Conservation (phyloP, 2,113 vertebrate genomes). For the Felis chaus region DNA sequence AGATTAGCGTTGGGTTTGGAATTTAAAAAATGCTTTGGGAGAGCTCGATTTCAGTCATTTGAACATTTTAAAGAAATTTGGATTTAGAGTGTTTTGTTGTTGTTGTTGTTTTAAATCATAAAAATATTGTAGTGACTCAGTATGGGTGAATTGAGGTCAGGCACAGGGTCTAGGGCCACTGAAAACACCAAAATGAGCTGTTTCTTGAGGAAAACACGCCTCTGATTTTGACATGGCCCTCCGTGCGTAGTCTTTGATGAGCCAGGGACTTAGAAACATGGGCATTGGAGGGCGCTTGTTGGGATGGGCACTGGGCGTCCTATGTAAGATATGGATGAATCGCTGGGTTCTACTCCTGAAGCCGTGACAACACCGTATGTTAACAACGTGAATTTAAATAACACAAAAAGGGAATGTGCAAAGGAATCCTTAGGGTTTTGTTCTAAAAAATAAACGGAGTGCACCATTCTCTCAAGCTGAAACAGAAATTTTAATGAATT, state of each 20-base stretch:
- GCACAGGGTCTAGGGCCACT: not conserved
- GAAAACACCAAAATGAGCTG: not conserved
- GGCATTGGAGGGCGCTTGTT: no score
- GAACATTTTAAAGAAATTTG: not conserved
- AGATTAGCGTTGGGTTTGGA: not conserved
- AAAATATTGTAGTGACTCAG: not conserved
- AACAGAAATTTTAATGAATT: slow-evolving; percentile 36
- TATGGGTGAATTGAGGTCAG: not conserved
- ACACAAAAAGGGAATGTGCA: no score
- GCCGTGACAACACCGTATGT: no score
- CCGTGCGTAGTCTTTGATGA: not conserved
- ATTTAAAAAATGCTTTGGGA: not conserved
- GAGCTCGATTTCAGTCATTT: not conserved
- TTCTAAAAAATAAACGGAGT: slow-evolving; percentile 31
- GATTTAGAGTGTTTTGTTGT: not conserved
- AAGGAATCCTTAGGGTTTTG: not conserved
- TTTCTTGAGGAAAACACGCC: not conserved
- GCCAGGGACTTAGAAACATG: not conserved
- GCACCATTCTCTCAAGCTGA: not conserved
- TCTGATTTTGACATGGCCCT: not conserved
- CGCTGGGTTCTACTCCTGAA: no score
- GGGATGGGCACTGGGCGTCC: no score
- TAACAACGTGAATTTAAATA: no score
- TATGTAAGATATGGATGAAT: no score
- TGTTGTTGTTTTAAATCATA: not conserved